Percentiles rank a stretch among this genome's conserved stretches.
These are phyloP conservation scores for Pseudanteris insignis DNA, from an alignment of 2,888 invertebrate species.

Conservation along the genomic window DNA sequence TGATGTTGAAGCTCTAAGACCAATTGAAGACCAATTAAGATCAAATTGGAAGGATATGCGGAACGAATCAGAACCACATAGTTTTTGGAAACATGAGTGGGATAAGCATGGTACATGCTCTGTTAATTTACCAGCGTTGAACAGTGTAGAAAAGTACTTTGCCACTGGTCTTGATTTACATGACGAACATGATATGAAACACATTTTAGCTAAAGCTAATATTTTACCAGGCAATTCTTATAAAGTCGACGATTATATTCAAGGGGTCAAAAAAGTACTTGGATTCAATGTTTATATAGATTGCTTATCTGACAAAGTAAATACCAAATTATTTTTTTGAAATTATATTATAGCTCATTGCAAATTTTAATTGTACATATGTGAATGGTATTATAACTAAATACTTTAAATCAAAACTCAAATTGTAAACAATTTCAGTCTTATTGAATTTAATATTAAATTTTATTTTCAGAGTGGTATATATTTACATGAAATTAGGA, in stretches of 20 bases:
- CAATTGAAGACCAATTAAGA: conserved; percentile 70
- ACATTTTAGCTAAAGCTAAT: conserved; percentile 69
- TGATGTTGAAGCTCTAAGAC: conserved; percentile 70
- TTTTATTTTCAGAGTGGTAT: too few relatives aligned
- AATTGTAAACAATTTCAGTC: too few relatives aligned
- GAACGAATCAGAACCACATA: conserved; percentile 63
- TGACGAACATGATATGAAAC: conserved; percentile 71
- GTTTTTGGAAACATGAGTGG: conserved; percentile 86
- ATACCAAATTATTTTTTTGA: too few relatives aligned
- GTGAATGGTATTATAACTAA: too few relatives aligned
- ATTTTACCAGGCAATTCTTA: conserved; percentile 69
- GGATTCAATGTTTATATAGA: conserved; percentile 71
- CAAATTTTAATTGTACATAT: too few relatives aligned
- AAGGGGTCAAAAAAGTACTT: conserved; percentile 69
- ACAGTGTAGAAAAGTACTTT: conserved; percentile 77
- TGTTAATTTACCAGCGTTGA: conserved; percentile 68
- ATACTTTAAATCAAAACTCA: too few relatives aligned
- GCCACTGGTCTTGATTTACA: conserved; percentile 72
- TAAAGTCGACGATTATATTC: conserved; percentile 63
- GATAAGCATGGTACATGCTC: conserved; percentile 85
- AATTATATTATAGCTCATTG: too few relatives aligned
- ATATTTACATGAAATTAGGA: too few relatives aligned
- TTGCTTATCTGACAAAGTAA: background rate
- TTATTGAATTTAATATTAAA: too few relatives aligned
- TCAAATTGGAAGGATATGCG: conserved; percentile 77